Percentiles rank a stretch among this genome's conserved stretches.
These are phyloP conservation scores for Callocephalon fimbriatum DNA, from an alignment of 2,113 vertebrate species.

Conservation along the genomic window DNA sequence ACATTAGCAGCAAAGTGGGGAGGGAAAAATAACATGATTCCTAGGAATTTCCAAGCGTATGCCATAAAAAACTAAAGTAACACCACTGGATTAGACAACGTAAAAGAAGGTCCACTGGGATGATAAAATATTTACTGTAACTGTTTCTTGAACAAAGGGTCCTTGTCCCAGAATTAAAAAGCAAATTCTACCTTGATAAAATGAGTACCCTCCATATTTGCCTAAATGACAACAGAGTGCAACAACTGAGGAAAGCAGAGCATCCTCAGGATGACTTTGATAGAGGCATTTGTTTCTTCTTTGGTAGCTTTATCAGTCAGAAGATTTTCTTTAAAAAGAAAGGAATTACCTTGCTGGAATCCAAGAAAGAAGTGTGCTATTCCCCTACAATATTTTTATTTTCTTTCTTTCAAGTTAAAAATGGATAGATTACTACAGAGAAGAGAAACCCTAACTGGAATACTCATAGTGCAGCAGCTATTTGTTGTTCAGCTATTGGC, in stretches of 20 bases:
- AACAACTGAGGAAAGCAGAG: not conserved
- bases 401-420: not conserved
- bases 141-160: not conserved
- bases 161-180: not conserved
- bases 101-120: not conserved
- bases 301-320: not conserved
- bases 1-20: not conserved
- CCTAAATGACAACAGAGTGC: not conserved
- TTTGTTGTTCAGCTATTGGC: not conserved
- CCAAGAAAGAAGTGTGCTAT: not conserved
- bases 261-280: not conserved
- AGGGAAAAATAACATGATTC: not conserved
- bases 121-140: not conserved
- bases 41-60: not conserved
- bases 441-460: conserved; percentile 1
- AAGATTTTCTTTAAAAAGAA: not conserved
- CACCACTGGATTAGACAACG: not conserved
- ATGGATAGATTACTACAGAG: not conserved
- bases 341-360: not conserved
- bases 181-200: not conserved
- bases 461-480: not conserved
- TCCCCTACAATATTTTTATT: not conserved
- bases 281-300: not conserved
- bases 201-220: accelerated
- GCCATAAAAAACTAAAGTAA: not conserved